Evolutionary conservation across 92 coral and sea anemone species (phyloP).

Genomic region (Desmophyllum pertusum): DNA sequence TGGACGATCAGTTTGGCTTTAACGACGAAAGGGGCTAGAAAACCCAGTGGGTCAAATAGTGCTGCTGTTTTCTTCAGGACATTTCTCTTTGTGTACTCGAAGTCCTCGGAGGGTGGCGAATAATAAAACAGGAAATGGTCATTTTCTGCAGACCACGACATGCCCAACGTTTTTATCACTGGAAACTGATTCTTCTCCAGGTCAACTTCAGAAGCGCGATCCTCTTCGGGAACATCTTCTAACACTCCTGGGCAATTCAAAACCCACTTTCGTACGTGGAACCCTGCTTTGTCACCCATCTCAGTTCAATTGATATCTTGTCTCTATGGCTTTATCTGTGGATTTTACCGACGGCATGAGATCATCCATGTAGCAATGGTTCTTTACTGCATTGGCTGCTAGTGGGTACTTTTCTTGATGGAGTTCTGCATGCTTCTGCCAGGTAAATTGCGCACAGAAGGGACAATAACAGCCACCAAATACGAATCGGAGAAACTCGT

Average conservation of each 20-base stretch:
- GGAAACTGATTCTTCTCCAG: constrained; percentile 25
- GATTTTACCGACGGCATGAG: constrained; percentile 34
- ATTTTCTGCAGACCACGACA: constrained; percentile 24
- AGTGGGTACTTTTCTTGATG: constrained; percentile 40
- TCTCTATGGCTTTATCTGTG: constrained; percentile 9
- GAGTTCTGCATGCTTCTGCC: constrained; percentile 56
- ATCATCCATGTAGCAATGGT: constrained; percentile 53
- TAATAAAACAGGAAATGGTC: constrained; percentile 44
- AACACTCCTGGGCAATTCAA: constrained; percentile 25
- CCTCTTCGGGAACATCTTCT: constrained; percentile 26
- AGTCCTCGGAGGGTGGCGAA: constrained; percentile 41
- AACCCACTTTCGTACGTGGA: constrained; percentile 35
- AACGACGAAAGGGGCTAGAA: constrained; percentile 30
- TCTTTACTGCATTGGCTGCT: constrained; percentile 40
- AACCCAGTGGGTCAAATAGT: constrained; percentile 50
- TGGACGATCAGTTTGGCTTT: constrained; percentile 52
- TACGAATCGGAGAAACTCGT: constrained; percentile 58
- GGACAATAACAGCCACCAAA: constrained; percentile 79
- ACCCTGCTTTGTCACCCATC: constrained; percentile 30
- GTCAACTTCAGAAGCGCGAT: constrained; percentile 33
- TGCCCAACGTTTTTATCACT: constrained; percentile 35
- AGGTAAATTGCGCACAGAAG: constrained; percentile 55
- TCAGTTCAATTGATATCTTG: constrained; percentile 25
- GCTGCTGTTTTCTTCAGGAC: constrained; percentile 50
- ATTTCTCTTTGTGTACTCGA: constrained; percentile 34